Percentiles rank a stretch among this genome's conserved stretches.
These are phyloP conservation scores for Melieria crassipennis DNA, from an alignment of 2,888 invertebrate species.

Conservation along the genomic window DNA sequence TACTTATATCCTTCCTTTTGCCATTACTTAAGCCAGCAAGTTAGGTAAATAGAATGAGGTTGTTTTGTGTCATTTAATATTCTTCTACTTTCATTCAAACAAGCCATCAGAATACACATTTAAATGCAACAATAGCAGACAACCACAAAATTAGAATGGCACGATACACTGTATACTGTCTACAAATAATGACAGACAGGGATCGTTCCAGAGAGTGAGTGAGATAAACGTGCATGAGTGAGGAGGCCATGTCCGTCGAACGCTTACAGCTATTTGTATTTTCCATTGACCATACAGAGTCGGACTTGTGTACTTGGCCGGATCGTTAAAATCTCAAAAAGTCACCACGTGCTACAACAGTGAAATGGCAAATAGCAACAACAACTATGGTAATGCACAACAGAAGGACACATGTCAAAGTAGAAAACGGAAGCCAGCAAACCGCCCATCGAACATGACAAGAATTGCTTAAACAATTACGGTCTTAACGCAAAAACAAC, in stretches of 20 bases:
- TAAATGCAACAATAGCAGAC: too few relatives aligned
- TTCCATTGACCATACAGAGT: neutral
- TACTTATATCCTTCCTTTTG: too few relatives aligned
- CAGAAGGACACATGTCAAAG: neutral
- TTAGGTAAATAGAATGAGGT: too few relatives aligned
- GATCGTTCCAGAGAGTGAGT: neutral
- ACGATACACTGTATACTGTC: too few relatives aligned
- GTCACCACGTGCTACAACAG: neutral
- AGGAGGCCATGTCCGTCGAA: neutral
- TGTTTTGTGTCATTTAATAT: too few relatives aligned
- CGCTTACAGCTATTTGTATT: neutral
- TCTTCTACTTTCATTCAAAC: too few relatives aligned
- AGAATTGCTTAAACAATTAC: conserved; percentile 35
- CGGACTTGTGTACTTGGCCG: neutral
- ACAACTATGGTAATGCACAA: conserved; percentile 7
- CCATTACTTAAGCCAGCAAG: too few relatives aligned
- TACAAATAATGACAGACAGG: neutral
- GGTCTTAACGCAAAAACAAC: conserved; percentile 20
- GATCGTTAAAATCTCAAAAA: neutral
- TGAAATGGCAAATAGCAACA: neutral
- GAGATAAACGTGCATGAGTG: neutral
- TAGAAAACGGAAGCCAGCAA: neutral
- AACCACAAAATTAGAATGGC: too few relatives aligned
- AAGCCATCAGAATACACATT: too few relatives aligned
- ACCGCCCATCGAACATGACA: conserved; percentile 24